These are phyloP conservation scores for Tetropium fuscum DNA, from an alignment of 2,888 invertebrate species.

Conservation along the genomic window DNA sequence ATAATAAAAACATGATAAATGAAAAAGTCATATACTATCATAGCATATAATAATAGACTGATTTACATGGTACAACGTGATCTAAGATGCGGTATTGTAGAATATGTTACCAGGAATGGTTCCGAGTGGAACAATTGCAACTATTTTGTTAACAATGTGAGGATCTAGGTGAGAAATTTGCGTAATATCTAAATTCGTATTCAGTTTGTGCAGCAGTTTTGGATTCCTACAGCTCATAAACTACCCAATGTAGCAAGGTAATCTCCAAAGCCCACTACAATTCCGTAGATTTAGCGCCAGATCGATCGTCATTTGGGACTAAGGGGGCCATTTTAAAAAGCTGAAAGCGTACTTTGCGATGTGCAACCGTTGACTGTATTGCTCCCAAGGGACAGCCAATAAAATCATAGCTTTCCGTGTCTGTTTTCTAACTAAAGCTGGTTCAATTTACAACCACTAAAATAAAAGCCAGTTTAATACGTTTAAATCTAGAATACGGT, in stretches of 20 bases:
- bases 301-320: constrained; percentile 66
- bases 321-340: constrained; percentile 66
- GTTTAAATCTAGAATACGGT: neutral
- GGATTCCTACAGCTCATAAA: constrained; percentile 40
- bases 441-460: constrained; percentile 4
- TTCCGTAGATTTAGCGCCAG: constrained; percentile 63
- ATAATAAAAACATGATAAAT: too few species aligned
- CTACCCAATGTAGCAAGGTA: constrained; percentile 40
- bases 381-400: constrained; percentile 60
- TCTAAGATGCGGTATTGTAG: too few species aligned
- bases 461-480: constrained; percentile 6
- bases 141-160: neutral
- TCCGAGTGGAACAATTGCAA: neutral
- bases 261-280: constrained; percentile 61
- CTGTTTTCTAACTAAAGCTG: constrained; percentile 29
- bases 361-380: constrained; percentile 59
- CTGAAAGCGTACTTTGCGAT: constrained; percentile 66
- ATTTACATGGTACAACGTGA: too few species aligned
- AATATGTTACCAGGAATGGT: too few species aligned
- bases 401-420: constrained; percentile 62
- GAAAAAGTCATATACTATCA: too few species aligned
- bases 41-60: too few species aligned
- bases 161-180: constrained; percentile 7
- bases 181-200: constrained; percentile 30
- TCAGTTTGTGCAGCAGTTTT: constrained; percentile 26